Evolutionary conservation across 2,113 vertebrate genomes (phyloP).

Genomic region (Rutilus rutilus): DNA sequence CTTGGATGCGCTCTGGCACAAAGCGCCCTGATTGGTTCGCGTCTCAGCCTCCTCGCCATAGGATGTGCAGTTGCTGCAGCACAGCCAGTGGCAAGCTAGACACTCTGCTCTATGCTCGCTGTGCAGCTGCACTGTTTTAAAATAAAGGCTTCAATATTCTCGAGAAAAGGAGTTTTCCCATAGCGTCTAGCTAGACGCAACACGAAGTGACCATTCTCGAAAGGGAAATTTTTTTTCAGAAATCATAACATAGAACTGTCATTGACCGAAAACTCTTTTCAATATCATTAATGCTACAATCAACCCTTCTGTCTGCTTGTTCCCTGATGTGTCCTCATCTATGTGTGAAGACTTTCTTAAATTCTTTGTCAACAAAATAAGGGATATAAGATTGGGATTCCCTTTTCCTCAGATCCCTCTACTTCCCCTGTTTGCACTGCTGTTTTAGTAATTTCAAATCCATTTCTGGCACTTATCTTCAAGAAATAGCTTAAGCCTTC

Average conservation of each 20-base stretch:
- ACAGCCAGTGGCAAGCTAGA: too few relatives aligned
- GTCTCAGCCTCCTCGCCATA: too few relatives aligned
- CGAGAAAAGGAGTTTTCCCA: too few relatives aligned
- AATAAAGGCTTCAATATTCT: too few relatives aligned
- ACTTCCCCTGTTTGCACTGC: background rate
- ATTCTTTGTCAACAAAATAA: background rate
- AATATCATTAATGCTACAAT: background rate
- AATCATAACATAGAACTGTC: background rate
- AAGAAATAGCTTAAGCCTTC: background rate
- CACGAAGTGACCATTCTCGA: too few relatives aligned
- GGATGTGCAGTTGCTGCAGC: too few relatives aligned
- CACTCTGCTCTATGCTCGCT: too few relatives aligned
- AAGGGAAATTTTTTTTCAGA: background rate
- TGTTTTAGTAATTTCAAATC: background rate
- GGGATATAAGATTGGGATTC: background rate
- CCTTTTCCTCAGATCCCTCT: background rate
- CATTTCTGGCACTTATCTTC: background rate
- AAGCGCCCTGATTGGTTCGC: too few relatives aligned
- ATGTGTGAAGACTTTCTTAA: background rate
- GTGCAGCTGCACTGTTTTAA: too few relatives aligned
- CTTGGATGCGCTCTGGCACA: too few relatives aligned
- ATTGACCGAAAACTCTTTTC: background rate
- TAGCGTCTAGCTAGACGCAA: too few relatives aligned
- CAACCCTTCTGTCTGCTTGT: background rate
- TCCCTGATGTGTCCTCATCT: background rate